phyloP scores from a whole-genome alignment of 2,797 vertebrate species.

The Schizopygopsis pylzovi region DNA sequence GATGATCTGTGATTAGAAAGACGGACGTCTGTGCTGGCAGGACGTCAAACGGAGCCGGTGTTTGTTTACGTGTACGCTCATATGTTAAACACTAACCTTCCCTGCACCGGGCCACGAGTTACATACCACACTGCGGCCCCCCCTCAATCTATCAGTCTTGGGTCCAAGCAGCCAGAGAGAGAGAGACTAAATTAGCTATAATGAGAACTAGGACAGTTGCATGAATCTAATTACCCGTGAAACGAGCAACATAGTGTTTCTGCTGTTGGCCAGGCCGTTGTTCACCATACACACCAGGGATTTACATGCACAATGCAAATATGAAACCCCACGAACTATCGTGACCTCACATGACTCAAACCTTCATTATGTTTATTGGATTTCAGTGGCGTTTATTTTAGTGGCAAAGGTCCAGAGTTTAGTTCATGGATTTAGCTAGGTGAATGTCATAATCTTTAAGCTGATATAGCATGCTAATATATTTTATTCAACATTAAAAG shows the following conservation, averaged over 20 bases:
- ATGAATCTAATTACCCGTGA: conserved; percentile 85
- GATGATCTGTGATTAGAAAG: conserved; percentile 31
- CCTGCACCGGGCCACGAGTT: conserved; percentile 23
- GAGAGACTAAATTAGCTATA: conserved; percentile 64
- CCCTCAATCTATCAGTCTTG: conserved; percentile 34
- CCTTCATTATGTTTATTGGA: neutral
- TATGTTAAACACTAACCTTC: conserved; percentile 57
- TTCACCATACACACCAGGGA: conserved; percentile 75
- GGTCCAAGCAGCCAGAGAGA: conserved; percentile 51
- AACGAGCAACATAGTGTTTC: conserved; percentile 75
- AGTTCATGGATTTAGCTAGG: neutral
- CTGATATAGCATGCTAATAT: neutral
- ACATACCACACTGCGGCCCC: conserved; percentile 22
- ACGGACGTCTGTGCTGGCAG: conserved; percentile 16
- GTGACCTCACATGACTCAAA: neutral
- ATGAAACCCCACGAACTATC: conserved; percentile 44
- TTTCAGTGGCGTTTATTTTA: neutral
- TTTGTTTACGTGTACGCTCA: conserved; percentile 52
- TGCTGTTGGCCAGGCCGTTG: conserved; percentile 74
- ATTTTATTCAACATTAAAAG: neutral
- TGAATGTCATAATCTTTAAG: neutral
- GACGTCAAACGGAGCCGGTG: conserved; percentile 32
- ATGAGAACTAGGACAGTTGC: conserved; percentile 82
- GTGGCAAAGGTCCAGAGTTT: neutral
- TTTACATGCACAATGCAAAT: conserved; percentile 73